Evolutionary conservation across 64 coral and sea anemone species (phyloP).

Genomic region (Stylophora pistillata): DNA sequence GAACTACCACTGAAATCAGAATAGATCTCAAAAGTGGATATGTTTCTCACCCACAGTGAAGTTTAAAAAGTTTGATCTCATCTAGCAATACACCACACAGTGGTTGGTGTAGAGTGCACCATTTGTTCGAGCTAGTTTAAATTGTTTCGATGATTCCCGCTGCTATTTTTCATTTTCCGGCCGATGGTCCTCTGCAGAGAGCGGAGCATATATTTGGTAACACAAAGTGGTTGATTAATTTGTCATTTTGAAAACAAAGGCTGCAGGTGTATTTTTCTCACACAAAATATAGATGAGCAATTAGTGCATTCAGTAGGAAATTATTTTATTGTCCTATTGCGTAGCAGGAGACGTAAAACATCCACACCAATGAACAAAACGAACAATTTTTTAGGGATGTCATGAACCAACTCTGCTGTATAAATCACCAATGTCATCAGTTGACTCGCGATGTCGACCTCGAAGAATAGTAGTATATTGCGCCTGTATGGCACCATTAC

Average conservation of each 20-base stretch:
- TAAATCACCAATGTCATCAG: not conserved
- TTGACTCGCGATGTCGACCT: too few species aligned
- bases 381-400: not conserved
- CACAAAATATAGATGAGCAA: conserved; percentile 18
- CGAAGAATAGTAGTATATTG: too few species aligned
- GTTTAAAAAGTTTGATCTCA: not conserved
- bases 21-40: conserved; percentile 16
- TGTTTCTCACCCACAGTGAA: not conserved
- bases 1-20: not conserved
- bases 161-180: conserved; percentile 13
- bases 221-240: not conserved
- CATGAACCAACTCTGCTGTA: not conserved
- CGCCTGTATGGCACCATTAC: too few species aligned
- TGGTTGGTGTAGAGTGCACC: not conserved
- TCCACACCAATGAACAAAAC: not conserved
- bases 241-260: not conserved
- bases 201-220: not conserved
- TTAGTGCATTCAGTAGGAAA: not conserved
- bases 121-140: not conserved
- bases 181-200: not conserved
- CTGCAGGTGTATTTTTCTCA: conserved; percentile 28
- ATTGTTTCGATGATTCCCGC: not conserved
- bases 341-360: not conserved
- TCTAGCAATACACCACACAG: not conserved
- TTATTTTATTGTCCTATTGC: conserved; percentile 5